Evolutionary conservation across 2,797 vertebrate genomes (phyloP).

Genomic region (Melanotaenia pygmaea): DNA sequence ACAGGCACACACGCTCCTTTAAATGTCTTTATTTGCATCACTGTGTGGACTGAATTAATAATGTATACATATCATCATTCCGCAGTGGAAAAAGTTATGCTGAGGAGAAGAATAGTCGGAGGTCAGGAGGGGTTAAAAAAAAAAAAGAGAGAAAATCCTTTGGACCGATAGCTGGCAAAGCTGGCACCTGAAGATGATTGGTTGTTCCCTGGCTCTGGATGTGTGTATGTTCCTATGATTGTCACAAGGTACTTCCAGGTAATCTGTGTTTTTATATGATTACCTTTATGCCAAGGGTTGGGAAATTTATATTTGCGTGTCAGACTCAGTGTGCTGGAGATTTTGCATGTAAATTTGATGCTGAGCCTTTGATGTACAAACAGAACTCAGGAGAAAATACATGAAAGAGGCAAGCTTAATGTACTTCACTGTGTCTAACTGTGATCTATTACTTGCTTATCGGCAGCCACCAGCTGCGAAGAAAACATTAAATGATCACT

Average conservation of each 20-base stretch:
- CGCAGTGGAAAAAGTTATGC: slow-evolving; percentile 12
- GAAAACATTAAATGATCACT: slow-evolving; percentile 77
- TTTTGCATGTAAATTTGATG: slow-evolving; percentile 80
- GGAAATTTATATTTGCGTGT: slow-evolving; percentile 17
- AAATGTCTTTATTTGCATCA: slow-evolving; percentile 20
- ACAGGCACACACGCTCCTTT: slow-evolving; percentile 19
- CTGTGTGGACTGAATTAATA: slow-evolving; percentile 26
- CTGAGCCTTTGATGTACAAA: slow-evolving; percentile 86
- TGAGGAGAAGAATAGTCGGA: slow-evolving; percentile 27
- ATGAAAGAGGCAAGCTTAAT: slow-evolving; percentile 80
- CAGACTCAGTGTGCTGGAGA: slow-evolving; percentile 56
- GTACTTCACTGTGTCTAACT: slow-evolving; percentile 80
- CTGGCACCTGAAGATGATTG: slow-evolving; percentile 51
- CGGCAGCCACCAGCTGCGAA: slow-evolving; percentile 81
- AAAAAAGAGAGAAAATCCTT: too few species aligned
- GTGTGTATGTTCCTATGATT: background rate
- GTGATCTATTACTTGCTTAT: slow-evolving; percentile 87
- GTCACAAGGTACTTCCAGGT: slow-evolving; percentile 16
- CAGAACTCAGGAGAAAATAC: slow-evolving; percentile 65
- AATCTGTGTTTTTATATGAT: slow-evolving; percentile 19
- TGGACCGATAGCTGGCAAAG: slow-evolving; percentile 46
- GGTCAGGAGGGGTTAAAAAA: slow-evolving; percentile 9
- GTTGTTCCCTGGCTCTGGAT: slow-evolving; percentile 15
- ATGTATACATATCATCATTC: slow-evolving; percentile 11
- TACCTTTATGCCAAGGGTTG: slow-evolving; percentile 3